phyloP scores from a whole-genome alignment of 2,113 vertebrate species.

The Corydoras sp. region DNA sequence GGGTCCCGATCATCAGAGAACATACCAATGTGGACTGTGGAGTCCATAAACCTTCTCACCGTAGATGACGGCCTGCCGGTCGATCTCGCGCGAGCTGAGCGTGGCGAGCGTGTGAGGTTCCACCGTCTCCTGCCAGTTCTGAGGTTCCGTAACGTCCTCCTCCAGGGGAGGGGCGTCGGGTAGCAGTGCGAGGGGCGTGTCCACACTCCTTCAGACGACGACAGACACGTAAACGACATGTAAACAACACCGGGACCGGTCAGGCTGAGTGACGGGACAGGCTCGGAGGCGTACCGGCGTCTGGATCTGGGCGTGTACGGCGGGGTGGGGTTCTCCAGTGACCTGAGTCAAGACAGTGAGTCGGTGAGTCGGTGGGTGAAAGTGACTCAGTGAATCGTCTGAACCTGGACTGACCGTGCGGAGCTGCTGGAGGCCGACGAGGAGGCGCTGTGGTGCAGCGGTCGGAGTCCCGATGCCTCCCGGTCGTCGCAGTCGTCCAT shows the following conservation, averaged over 20 bases:
- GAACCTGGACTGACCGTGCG: constrained; percentile 62
- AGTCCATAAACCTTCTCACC: constrained; percentile 56
- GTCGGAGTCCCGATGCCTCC: constrained; percentile 60
- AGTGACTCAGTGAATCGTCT: too few relatives aligned
- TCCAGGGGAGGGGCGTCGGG: constrained; percentile 74
- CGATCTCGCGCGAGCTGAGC: constrained; percentile 74
- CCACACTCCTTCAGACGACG: constrained; percentile 68
- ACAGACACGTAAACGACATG: neutral
- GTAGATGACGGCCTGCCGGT: constrained; percentile 89
- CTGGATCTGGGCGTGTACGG: neutral
- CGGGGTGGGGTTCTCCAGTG: too few relatives aligned
- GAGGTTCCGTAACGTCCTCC: constrained; percentile 75
- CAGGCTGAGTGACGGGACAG: neutral
- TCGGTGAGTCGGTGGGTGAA: too few relatives aligned
- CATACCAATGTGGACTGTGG: too few relatives aligned
- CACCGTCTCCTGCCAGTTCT: constrained; percentile 84
- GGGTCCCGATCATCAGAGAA: too few relatives aligned
- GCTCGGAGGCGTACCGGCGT: neutral
- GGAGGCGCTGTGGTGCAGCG: constrained; percentile 78
- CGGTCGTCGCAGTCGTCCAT: constrained; percentile 82
- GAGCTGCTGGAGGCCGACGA: constrained; percentile 86
- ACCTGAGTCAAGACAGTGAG: too few relatives aligned
- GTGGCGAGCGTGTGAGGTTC: constrained; percentile 66
- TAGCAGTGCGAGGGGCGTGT: constrained; percentile 70
- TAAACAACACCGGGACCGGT: neutral